A percentile compares a stretch with the other conserved stretches of the same genome.
Evolutionary conservation across 2,888 invertebrate genomes (phyloP).

Genomic region (Acanthosepion pharaonis): DNA sequence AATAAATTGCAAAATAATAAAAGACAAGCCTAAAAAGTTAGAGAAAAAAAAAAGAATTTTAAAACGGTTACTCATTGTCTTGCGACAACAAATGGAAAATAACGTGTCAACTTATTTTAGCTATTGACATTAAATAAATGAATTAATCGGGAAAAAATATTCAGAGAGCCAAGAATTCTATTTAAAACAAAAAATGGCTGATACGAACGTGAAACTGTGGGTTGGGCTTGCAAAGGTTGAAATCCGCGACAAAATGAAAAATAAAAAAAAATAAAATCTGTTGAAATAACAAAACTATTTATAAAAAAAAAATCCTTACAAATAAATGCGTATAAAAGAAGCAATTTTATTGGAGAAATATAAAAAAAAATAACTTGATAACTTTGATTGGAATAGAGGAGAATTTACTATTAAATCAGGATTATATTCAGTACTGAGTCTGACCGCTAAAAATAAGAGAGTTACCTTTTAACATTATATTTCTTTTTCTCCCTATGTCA

Average conservation of each 20-base stretch:
- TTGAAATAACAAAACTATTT: too few species aligned
- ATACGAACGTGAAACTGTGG: not conserved
- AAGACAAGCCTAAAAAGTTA: not conserved
- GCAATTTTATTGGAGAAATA: not conserved
- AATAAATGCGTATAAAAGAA: not conserved
- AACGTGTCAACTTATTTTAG: slow-evolving; percentile 6
- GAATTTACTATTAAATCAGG: not conserved
- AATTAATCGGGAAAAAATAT: not conserved
- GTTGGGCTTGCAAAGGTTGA: not conserved
- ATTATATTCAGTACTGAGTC: not conserved
- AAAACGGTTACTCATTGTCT: not conserved
- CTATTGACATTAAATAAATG: slow-evolving; percentile 33
- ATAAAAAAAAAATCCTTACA: too few species aligned
- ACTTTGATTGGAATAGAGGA: not conserved
- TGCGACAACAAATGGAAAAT: slow-evolving; percentile 9
- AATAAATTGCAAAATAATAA: too few species aligned
- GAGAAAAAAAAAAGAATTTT: not conserved
- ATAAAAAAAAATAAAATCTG: too few species aligned
- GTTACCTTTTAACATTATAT: too few species aligned
- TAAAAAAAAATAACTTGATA: not conserved
- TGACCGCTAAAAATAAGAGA: not conserved
- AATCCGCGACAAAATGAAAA: not conserved
- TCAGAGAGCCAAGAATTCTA: not conserved
- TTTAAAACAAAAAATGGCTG: not conserved
- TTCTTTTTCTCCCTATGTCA: too few species aligned